A percentile compares a stretch with the other conserved stretches of the same genome.
phyloP scores from a whole-genome alignment of 2,113 vertebrate species.

The Abramis brama region DNA sequence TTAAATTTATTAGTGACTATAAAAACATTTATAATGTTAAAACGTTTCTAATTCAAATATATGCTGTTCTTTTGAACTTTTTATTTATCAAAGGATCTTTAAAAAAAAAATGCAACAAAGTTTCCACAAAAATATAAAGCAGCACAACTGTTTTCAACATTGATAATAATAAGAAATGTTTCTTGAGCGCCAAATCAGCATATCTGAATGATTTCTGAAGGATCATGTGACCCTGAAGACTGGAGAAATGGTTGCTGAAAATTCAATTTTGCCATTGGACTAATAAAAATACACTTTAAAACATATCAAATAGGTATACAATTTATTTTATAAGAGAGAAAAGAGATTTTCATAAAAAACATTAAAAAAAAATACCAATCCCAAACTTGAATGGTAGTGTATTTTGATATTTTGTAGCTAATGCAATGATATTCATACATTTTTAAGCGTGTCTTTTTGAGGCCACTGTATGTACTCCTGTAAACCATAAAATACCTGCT shows the following conservation, averaged over 20 bases:
- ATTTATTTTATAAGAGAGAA: too few species aligned
- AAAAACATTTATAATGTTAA: not conserved
- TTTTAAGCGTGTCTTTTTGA: not conserved
- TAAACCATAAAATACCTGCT: constrained; percentile 1
- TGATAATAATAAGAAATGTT: not conserved
- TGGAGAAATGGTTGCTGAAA: too few species aligned
- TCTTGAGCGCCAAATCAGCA: not conserved
- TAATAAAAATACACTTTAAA: not conserved
- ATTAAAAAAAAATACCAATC: too few species aligned
- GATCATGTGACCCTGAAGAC: too few species aligned
- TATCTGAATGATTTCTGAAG: too few species aligned
- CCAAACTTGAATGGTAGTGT: not conserved
- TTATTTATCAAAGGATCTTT: too few species aligned
- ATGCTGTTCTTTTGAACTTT: too few species aligned
- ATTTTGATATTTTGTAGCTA: not conserved
- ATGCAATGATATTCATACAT: not conserved
- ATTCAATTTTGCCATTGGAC: not conserved
- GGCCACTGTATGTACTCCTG: not conserved
- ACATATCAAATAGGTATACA: not conserved
- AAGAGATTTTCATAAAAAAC: too few species aligned
- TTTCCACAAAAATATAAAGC: not conserved
- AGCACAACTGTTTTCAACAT: not conserved
- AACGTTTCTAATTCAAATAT: not conserved
- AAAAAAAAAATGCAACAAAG: not conserved
- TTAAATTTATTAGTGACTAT: not conserved